Evolutionary conservation across 2,113 vertebrate genomes (phyloP), one percentile per base, ranked within the genome.

Genomic region (Morphnarchus princeps): DNA sequence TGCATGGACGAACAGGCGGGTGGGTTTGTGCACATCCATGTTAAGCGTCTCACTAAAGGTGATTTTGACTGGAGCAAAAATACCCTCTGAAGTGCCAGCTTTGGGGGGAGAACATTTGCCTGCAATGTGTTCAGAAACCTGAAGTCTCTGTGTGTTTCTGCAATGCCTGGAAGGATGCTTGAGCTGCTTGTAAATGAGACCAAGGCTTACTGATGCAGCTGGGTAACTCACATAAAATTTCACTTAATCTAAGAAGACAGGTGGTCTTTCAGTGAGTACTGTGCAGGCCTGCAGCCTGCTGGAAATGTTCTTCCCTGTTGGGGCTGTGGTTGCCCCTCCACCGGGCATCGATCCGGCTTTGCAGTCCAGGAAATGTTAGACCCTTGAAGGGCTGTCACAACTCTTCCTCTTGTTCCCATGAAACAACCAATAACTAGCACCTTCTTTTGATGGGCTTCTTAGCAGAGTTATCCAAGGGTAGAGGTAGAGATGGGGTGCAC

Each of bases 1-100:
- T 16, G 38, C 2, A 0, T 36, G 82, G 26, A 31, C 1, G 1
- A 32, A 26, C 32, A 16, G 45, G 38, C 0, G 0, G 12, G 26
- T 34, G 57, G 17, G 22, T 70, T 59, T 52, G 63, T 84, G 38
- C 62, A 58, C 62, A 29, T 57, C 55, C 13, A 0, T 40, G 34
- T 69, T 69, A 25, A 80, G 34, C 38, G 16, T 69, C 49, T 84
- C 61, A 24, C 49, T 52, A 18, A 58, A 58, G 21, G 16, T 52
- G 61, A 50, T 62, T 70, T 50, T 36, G 38, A 13, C 43, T 47
- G n/a, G 43, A 76, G 38, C 25, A 65, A 40, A 81, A 81, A 29
- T 11, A 18, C 26, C 9, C 31, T 65, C 34, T 70, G 31, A 47
- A 63, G 52, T 36, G 28, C 5, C 34, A 58, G 26, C 31, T 65